Evolutionary conservation across 1,140 invertebrate genomes (phyloP).

Genomic region (Diuraphis noxia): DNA sequence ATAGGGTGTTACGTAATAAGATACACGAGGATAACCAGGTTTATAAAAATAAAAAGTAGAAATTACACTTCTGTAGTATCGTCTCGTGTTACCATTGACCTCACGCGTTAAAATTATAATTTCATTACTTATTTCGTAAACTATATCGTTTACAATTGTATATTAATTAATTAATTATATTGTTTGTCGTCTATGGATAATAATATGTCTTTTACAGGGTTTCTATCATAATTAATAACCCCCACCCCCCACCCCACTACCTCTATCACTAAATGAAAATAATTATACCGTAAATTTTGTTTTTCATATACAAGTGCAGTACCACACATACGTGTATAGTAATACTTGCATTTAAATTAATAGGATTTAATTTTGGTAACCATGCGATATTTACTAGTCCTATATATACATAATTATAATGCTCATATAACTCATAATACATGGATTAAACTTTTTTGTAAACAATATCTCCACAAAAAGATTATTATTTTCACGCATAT

Average conservation of each 20-base stretch:
- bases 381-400: background rate
- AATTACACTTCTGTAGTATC: background rate
- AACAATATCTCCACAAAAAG: background rate
- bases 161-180: conserved; percentile 4
- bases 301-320: background rate
- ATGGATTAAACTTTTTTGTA: too few relatives aligned
- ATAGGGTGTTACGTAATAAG: background rate
- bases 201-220: background rate
- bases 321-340: background rate
- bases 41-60: background rate
- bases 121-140: background rate
- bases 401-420: too few relatives aligned
- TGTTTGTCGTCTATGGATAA: background rate
- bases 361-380: background rate
- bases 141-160: background rate
- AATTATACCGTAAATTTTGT: background rate
- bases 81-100: conserved; percentile 11
- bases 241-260: too few relatives aligned
- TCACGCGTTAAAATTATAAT: conserved; percentile 10
- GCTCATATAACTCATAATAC: too few relatives aligned
- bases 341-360: background rate
- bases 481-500: background rate
- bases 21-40: conserved; percentile 32
- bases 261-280: too few relatives aligned
- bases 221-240: background rate